Conservation (phyloP, 2,888 invertebrate species). For the Drosophila affinis region DNA sequence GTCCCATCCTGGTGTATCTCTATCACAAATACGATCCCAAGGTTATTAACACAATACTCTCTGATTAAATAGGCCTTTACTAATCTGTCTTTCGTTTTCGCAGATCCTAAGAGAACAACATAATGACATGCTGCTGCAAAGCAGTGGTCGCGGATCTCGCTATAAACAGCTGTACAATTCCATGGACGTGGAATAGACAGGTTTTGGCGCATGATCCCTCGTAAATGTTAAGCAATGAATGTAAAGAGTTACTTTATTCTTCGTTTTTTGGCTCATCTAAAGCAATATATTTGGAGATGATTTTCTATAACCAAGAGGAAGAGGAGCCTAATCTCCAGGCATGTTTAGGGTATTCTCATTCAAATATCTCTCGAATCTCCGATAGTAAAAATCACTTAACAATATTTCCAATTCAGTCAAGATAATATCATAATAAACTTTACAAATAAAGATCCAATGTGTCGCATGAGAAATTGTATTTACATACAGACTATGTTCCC, state of each 20-base stretch:
- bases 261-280: slow-evolving; percentile 14
- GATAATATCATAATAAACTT: slow-evolving; percentile 6
- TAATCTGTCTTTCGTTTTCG: background rate
- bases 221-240: slow-evolving; percentile 25
- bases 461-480: background rate
- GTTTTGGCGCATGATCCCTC: background rate
- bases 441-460: slow-evolving; percentile 1
- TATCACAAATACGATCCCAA: slow-evolving; percentile 81
- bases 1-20: slow-evolving; percentile 86
- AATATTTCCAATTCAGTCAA: background rate
- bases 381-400: background rate
- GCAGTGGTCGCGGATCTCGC: slow-evolving; percentile 72
- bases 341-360: background rate
- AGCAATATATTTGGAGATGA: slow-evolving; percentile 40
- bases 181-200: slow-evolving; percentile 73
- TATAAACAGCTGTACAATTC: slow-evolving; percentile 83
- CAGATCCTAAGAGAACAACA: slow-evolving; percentile 75
- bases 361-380: slow-evolving; percentile 23
- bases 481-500: background rate
- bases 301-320: slow-evolving; percentile 5
- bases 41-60: slow-evolving; percentile 64
- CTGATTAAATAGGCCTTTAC: background rate
- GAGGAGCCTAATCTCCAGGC: too few species aligned
- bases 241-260: background rate
- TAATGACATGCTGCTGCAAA: slow-evolving; percentile 80